These are phyloP conservation scores for Beris chalybata DNA, from an alignment of 2,888 invertebrate species.

Conservation along the genomic window DNA sequence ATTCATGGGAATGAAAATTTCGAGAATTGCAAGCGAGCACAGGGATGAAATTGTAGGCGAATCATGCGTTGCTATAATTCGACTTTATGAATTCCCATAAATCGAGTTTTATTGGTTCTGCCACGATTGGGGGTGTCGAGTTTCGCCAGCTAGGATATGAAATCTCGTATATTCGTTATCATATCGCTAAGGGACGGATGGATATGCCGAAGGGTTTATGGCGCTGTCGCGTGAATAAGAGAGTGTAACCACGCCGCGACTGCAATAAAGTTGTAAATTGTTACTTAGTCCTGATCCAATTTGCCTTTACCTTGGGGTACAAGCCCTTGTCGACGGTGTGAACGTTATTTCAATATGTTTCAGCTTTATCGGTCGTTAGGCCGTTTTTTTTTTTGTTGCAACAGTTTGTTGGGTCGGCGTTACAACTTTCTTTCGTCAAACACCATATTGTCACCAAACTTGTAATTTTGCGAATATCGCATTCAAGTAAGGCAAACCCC, in stretches of 20 bases:
- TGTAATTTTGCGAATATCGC: no score
- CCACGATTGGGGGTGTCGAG: slow-evolving; percentile 7
- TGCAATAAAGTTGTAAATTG: slow-evolving; percentile 24
- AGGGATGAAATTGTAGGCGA: slow-evolving; percentile 10
- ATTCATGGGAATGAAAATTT: not conserved
- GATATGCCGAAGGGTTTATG: not conserved
- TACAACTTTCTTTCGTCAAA: no score
- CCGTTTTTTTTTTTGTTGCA: not conserved
- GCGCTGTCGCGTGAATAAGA: not conserved
- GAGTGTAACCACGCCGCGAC: slow-evolving; percentile 1
- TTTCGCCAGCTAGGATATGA: not conserved
- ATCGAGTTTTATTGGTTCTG: slow-evolving; percentile 30
- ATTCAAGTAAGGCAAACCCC: no score
- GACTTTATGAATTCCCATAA: slow-evolving; percentile 39
- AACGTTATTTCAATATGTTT: slow-evolving; percentile 23
- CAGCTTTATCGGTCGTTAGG: slow-evolving; percentile 18
- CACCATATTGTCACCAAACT: no score
- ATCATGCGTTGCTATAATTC: slow-evolving; percentile 37
- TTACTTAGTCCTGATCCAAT: slow-evolving; percentile 22
- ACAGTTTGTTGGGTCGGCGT: slow-evolving; percentile 13
- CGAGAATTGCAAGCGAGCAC: no score
- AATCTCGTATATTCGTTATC: slow-evolving; percentile 15
- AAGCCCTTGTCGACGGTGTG: slow-evolving; percentile 8
- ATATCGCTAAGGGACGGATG: not conserved
- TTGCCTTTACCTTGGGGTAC: slow-evolving; percentile 19